Conservation (phyloP, 2,113 vertebrate species). For the Crotalus helleri region DNA sequence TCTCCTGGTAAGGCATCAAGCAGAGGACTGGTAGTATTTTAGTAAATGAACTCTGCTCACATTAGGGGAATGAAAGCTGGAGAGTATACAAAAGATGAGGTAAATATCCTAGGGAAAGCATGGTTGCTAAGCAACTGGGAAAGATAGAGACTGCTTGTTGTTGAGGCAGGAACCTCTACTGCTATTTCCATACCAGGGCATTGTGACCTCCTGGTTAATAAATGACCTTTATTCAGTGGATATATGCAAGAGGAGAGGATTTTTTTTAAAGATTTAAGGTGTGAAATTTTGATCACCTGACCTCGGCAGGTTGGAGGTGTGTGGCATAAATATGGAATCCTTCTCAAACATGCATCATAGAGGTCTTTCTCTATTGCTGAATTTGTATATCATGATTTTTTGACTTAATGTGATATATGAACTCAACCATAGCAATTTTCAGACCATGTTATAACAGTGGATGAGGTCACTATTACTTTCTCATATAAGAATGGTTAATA, state of each 20-base stretch:
- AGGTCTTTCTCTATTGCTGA: not conserved
- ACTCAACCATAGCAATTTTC: not conserved
- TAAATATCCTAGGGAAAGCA: constrained; percentile 43
- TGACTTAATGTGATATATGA: not conserved
- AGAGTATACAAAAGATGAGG: not conserved
- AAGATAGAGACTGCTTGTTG: constrained; percentile 52
- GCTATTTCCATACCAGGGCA: not conserved
- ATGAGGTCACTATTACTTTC: not conserved
- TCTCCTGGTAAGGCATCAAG: fast-evolving
- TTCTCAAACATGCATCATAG: not conserved
- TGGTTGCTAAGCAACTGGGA: constrained; percentile 50
- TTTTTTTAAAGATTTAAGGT: not conserved
- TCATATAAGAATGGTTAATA: not conserved
- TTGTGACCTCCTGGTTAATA: not conserved
- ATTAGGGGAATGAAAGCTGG: not conserved
- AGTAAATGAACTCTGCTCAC: not conserved
- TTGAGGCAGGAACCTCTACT: constrained; percentile 3
- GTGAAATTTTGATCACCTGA: not conserved
- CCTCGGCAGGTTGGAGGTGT: not conserved
- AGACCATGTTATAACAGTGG: not conserved
- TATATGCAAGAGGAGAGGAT: not conserved
- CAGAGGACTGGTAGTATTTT: not conserved
- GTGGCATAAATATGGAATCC: not conserved
- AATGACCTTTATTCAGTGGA: not conserved
- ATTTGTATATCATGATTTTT: not conserved